Conservation (phyloP, 1,140 invertebrate genomes). For the Ceratina japonica region DNA sequence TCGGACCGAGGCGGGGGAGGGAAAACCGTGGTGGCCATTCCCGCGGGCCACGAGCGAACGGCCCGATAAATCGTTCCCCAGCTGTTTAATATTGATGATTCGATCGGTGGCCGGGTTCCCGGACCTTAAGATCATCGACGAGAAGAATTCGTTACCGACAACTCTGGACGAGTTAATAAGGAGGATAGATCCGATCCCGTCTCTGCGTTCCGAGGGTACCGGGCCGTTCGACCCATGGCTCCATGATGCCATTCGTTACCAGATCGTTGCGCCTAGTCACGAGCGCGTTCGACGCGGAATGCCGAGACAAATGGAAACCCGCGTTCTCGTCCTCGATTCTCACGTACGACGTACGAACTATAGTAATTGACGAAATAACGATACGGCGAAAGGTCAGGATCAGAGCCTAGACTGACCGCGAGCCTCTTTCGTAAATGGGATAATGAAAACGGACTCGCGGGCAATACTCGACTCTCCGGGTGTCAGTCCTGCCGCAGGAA, state of each 20-base stretch:
- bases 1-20: background rate
- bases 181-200: constrained; percentile 21
- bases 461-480: background rate
- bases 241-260: constrained; percentile 30
- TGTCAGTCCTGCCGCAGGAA: constrained; percentile 9
- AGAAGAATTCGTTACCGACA: constrained; percentile 30
- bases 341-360: no score
- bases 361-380: constrained; percentile 21
- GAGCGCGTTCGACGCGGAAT: constrained; percentile 5
- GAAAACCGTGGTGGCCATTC: background rate
- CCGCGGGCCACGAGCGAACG: background rate
- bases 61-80: background rate
- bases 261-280: constrained; percentile 42
- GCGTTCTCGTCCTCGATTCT: background rate
- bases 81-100: constrained; percentile 32
- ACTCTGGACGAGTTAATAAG: constrained; percentile 39
- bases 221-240: background rate
- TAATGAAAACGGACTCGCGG: constrained; percentile 14
- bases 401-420: no score
- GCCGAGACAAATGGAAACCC: constrained; percentile 43
- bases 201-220: background rate
- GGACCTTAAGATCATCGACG: background rate
- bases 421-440: constrained; percentile 17
- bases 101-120: constrained; percentile 16
- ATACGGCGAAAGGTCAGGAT: no score